Percentiles rank a stretch among this genome's conserved stretches.
These are phyloP conservation scores for Synodontis membranacea DNA, from an alignment of 2,113 vertebrate species.

Conservation along the genomic window DNA sequence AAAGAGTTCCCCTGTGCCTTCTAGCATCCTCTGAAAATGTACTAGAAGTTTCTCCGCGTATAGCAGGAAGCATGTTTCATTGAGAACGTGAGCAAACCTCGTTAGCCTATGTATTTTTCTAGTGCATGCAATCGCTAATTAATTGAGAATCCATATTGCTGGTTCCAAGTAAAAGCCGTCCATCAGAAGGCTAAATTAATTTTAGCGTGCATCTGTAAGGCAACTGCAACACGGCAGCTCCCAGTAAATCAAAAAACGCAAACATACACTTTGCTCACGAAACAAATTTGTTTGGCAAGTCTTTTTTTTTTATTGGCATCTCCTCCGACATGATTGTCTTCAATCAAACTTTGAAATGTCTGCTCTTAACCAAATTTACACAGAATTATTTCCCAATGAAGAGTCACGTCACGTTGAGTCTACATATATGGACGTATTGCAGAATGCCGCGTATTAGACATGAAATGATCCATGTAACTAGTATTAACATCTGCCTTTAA, in stretches of 20 bases:
- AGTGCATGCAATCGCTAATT: background rate
- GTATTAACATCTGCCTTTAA: background rate
- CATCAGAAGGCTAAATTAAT: background rate
- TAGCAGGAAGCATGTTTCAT: background rate
- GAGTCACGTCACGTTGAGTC: background rate
- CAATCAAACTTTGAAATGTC: background rate
- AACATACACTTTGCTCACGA: background rate
- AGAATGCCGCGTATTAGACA: background rate
- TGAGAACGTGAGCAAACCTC: no score
- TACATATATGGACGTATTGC: constrained; percentile 15
- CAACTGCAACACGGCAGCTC: background rate
- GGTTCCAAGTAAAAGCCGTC: constrained; percentile 1
- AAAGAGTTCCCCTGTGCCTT: background rate
- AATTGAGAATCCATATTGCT: background rate
- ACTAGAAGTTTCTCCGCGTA: background rate
- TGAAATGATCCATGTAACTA: background rate
- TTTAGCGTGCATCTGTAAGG: background rate
- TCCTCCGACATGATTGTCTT: constrained; percentile 1
- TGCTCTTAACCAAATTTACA: constrained; percentile 12
- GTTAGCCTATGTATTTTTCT: background rate
- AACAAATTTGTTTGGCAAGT: constrained; percentile 7
- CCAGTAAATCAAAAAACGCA: background rate
- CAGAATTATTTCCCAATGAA: background rate
- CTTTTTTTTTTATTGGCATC: background rate
- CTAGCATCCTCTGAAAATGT: background rate